phyloP scores from a whole-genome alignment of 2,797 vertebrate genomes.

The Choloepus didactylus region DNA sequence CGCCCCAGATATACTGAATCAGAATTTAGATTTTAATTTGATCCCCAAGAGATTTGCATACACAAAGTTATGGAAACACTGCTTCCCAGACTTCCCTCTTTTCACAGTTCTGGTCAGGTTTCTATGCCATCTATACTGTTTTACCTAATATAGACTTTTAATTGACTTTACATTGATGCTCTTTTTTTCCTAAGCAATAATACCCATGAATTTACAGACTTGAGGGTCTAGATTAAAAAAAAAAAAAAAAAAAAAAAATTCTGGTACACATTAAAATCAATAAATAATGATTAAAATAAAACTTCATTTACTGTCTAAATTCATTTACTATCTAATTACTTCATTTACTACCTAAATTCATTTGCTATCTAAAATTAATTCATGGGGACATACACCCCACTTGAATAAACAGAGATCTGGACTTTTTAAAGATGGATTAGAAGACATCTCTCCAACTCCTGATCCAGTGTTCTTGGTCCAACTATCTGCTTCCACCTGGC shows the following conservation, averaged over 20 bases:
- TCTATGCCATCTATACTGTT: background rate
- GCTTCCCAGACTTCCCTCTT: background rate
- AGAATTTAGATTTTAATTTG: background rate
- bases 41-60: background rate
- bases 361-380: slow-evolving; percentile 2
- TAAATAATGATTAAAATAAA: background rate
- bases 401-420: background rate
- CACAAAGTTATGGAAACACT: background rate
- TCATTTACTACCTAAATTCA: too few species aligned
- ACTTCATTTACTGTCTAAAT: background rate
- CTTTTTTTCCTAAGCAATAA: background rate
- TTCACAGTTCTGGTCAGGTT: background rate
- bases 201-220: background rate
- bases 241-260: background rate
- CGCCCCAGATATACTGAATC: background rate
- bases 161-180: background rate
- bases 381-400: background rate
- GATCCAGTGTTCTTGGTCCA: accelerated
- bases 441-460: background rate
- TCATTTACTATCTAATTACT: too few species aligned
- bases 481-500: background rate
- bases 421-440: background rate
- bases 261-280: slow-evolving; percentile 25
- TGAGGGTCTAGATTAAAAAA: background rate
- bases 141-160: background rate